Conservation (phyloP, 2,113 vertebrate genomes). For the Zapus hudsonius region DNA sequence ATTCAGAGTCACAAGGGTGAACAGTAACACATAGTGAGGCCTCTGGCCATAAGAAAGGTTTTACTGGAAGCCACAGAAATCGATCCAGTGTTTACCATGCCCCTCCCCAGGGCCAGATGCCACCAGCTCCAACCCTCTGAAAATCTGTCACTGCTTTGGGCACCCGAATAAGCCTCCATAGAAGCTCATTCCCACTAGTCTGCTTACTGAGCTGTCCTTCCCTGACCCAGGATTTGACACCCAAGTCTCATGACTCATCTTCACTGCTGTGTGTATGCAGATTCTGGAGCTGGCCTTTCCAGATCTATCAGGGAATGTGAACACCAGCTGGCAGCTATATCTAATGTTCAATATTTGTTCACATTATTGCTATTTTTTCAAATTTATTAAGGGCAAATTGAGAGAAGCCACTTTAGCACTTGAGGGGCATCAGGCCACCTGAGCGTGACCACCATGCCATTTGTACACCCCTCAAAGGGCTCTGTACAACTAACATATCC, state of each 20-base stretch:
- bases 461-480: neutral
- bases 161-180: neutral
- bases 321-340: neutral
- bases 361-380: neutral
- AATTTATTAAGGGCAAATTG: neutral
- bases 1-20: neutral
- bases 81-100: neutral
- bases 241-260: neutral
- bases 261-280: neutral
- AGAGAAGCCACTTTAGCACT: neutral
- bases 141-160: neutral
- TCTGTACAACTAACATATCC: too few species aligned
- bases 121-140: neutral
- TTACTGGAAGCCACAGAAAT: neutral
- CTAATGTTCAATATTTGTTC: neutral
- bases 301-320: neutral
- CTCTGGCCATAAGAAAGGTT: neutral
- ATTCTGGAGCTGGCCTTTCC: neutral
- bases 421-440: neutral
- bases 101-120: neutral
- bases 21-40: neutral
- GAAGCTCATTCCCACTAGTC: neutral
- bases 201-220: neutral
- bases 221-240: neutral
- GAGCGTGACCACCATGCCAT: neutral